Evolutionary conservation across 2,888 invertebrate species (phyloP).

Genomic region (Plusia festucae): DNA sequence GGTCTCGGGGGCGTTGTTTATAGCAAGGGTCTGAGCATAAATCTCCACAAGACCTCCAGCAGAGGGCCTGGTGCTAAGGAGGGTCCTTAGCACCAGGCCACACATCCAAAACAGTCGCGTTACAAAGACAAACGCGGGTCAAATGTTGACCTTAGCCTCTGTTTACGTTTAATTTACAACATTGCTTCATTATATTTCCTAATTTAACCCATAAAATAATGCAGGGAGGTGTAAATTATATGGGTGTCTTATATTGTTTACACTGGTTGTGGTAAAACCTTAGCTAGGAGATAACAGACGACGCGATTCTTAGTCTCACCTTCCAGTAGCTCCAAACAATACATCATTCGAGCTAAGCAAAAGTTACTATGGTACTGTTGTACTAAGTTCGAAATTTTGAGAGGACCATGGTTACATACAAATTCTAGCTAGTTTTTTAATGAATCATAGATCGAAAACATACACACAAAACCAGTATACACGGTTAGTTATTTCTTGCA

Average conservation of each 20-base stretch:
- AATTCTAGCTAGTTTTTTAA: too few relatives aligned
- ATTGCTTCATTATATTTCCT: slow-evolving; percentile 54
- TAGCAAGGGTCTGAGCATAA: slow-evolving; percentile 78
- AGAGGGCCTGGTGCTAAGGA: slow-evolving; percentile 66
- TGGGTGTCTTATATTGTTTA: neutral
- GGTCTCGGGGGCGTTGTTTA: slow-evolving; percentile 77
- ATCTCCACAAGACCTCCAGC: slow-evolving; percentile 73
- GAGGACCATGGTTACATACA: too few relatives aligned
- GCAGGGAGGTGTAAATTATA: neutral
- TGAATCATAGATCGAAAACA: too few relatives aligned
- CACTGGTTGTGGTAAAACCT: neutral
- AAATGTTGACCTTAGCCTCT: slow-evolving; percentile 61
- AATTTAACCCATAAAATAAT: slow-evolving; percentile 18
- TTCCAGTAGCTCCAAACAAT: too few relatives aligned
- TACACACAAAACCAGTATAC: too few relatives aligned
- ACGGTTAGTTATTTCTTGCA: neutral
- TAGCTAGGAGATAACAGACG: too few relatives aligned
- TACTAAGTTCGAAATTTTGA: too few relatives aligned
- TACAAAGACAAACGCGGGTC: slow-evolving; percentile 70
- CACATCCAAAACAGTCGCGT: slow-evolving; percentile 74
- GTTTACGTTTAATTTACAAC: slow-evolving; percentile 59
- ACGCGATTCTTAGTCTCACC: too few relatives aligned
- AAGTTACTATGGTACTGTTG: too few relatives aligned
- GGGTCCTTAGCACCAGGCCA: slow-evolving; percentile 73
- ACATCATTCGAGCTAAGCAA: too few relatives aligned